phyloP scores from a whole-genome alignment of 2,888 invertebrate genomes.

The Drosophila paranaensis region DNA sequence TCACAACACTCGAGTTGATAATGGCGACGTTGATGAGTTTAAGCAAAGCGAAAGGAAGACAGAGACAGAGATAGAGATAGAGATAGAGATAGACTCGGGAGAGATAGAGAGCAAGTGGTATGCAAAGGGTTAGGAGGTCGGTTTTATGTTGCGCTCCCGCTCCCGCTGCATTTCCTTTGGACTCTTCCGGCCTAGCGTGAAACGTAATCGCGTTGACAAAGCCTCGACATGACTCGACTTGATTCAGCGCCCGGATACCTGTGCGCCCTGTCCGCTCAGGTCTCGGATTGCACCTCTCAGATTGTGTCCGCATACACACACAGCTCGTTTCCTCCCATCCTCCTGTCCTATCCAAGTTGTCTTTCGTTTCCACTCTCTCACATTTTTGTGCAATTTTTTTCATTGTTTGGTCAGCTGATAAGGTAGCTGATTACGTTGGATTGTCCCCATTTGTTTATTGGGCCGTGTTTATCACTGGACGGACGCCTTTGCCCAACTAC shows the following conservation, averaged over 20 bases:
- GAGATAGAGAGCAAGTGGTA: neutral
- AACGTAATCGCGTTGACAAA: constrained; percentile 69
- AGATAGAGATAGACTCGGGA: neutral
- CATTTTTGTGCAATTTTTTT: constrained; percentile 37
- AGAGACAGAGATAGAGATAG: neutral
- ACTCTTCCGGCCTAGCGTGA: constrained; percentile 62
- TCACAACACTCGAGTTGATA: constrained; percentile 72
- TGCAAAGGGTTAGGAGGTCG: constrained; percentile 6
- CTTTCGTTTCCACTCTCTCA: neutral
- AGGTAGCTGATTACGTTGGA: constrained; percentile 54
- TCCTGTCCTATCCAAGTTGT: neutral
- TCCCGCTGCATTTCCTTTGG: constrained; percentile 60
- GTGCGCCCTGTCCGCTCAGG: constrained; percentile 23
- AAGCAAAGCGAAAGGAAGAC: constrained; percentile 25
- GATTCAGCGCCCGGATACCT: constrained; percentile 33
- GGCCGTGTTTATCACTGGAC: constrained; percentile 31
- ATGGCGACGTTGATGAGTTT: constrained; percentile 71
- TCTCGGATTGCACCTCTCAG: constrained; percentile 45
- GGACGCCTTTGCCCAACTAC: neutral
- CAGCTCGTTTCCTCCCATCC: neutral
- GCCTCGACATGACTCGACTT: constrained; percentile 31
- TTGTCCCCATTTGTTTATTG: constrained; percentile 54
- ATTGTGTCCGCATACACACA: constrained; percentile 1
- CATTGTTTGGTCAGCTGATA: constrained; percentile 58
- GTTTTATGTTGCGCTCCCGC: constrained; percentile 13